Base-by-base conservation (phyloP, 2,113 vertebrate species). In the Antechinus stuartii region DNA sequence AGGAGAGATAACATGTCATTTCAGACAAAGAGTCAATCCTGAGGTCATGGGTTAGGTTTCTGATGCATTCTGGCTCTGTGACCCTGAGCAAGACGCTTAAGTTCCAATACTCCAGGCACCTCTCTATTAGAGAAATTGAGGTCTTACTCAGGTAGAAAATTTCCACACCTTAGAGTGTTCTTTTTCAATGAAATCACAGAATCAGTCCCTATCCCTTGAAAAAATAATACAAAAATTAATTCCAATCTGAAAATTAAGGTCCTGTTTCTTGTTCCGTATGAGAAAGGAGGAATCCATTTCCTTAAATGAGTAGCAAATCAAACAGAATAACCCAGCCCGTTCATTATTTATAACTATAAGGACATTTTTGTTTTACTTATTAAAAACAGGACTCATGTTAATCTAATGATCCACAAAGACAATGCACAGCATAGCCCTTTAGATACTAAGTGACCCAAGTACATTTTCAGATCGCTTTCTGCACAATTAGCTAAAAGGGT, bases 381-480 rank as follows among this genome's bases (percentile, higher is more conserved):
- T 96, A n/a, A 0, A 92, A 84, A 97, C 94, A 76, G 42, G 54
- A 96, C 92, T 91, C 92, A 90, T 12, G 47, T n/a, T 42, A 91
- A 53, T 35, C 94, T 95, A 96, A 90, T 10, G 50, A n/a, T 27
- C 61, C 91, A 47, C 50, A 46, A 14, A 46, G 30, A 35, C 89
- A 96, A 49, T 95, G 89, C 96, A 94, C 94, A 92, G 91, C 94
- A 92, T 61, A 54, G 96, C 94, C 92, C 10, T 54, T 27, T 57
- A 46, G 30, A 92, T 76, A 54, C 49, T 90, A 95, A 95, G 89
- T 68, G 90, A 92, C 61, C 57, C 91, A 92, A 92, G 49, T 27
- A 91, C 52, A 89, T 46, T 91, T 42, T 93, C 61, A 93, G 55
- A 55, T 97, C 93, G 90, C 50, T 91, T 96, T 96, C 94, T 97